A percentile compares a stretch with the other conserved stretches of the same genome.
phyloP scores from a whole-genome alignment of 2,113 vertebrate species.

The Oxyura jamaicensis region DNA sequence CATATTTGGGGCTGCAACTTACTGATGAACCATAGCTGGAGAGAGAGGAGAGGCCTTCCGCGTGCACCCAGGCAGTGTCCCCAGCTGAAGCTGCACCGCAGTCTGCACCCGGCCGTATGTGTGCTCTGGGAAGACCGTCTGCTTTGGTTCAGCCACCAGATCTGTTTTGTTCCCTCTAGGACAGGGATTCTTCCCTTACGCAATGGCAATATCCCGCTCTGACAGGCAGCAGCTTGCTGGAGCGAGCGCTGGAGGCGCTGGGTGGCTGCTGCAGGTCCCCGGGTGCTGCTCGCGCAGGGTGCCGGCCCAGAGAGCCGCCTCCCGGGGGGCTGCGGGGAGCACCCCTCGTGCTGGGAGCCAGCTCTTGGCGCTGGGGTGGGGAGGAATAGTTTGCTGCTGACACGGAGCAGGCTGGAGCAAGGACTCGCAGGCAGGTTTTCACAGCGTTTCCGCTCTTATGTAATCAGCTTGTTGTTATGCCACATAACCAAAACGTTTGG shows the following conservation, averaged over 20 bases:
- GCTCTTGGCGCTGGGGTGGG: background rate
- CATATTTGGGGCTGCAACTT: background rate
- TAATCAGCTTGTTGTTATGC: background rate
- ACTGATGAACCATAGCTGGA: background rate
- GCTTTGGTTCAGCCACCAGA: background rate
- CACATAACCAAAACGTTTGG: background rate
- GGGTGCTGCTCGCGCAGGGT: background rate
- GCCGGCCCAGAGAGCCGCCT: background rate
- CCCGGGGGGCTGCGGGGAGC: background rate
- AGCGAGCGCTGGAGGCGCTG: background rate
- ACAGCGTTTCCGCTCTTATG: background rate
- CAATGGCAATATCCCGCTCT: conserved; percentile 3
- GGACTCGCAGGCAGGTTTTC: background rate
- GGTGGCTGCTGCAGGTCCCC: background rate
- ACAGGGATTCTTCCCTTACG: conserved; percentile 21
- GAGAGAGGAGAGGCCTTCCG: background rate
- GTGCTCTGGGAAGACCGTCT: background rate
- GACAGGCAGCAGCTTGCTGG: conserved; percentile 24
- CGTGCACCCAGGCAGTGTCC: background rate
- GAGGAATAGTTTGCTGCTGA: background rate
- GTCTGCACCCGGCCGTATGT: accelerated
- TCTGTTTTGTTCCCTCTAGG: conserved; percentile 11
- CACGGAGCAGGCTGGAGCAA: background rate
- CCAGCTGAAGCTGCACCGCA: background rate
- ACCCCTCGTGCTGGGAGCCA: background rate